These are phyloP conservation scores for Phortica variegata DNA, from an alignment of 1,140 invertebrate species.

Conservation along the genomic window DNA sequence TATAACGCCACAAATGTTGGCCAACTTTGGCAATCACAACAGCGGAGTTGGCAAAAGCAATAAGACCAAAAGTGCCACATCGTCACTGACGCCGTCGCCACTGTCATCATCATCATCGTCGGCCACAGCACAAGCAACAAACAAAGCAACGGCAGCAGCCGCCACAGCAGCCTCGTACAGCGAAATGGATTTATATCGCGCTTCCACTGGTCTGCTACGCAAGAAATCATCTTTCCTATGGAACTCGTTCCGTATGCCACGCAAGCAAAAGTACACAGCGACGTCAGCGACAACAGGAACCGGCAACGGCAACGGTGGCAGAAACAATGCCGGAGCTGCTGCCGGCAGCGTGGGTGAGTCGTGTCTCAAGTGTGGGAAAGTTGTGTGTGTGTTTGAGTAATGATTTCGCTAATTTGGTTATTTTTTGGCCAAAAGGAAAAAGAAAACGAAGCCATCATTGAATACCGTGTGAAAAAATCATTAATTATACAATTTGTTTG, in stretches of 20 bases:
- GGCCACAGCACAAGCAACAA: neutral
- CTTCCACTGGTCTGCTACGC: constrained; percentile 5
- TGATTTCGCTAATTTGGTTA: no score
- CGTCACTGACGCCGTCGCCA: constrained; percentile 21
- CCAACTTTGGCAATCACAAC: constrained; percentile 18
- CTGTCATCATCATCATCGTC: constrained; percentile 37
- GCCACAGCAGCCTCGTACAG: constrained; percentile 8
- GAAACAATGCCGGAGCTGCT: no score
- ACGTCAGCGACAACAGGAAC: neutral
- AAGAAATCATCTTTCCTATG: constrained; percentile 40
- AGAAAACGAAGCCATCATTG: no score
- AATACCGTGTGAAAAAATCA: no score
- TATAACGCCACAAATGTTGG: constrained; percentile 15
- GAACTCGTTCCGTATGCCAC: constrained; percentile 52
- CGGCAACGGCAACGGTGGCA: no score
- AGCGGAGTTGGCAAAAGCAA: constrained; percentile 15
- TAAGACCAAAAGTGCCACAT: constrained; percentile 11
- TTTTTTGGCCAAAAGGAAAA: no score
- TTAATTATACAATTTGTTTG: no score
- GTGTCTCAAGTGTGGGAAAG: no score
- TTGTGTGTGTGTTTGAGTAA: no score
- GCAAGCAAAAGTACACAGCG: constrained; percentile 35
- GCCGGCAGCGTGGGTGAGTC: no score
- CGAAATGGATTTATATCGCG: constrained; percentile 37
- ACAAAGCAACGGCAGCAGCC: neutral